These are phyloP conservation scores for Rhombomys opimus DNA, from an alignment of 2,113 vertebrate genomes.

Conservation along the genomic window DNA sequence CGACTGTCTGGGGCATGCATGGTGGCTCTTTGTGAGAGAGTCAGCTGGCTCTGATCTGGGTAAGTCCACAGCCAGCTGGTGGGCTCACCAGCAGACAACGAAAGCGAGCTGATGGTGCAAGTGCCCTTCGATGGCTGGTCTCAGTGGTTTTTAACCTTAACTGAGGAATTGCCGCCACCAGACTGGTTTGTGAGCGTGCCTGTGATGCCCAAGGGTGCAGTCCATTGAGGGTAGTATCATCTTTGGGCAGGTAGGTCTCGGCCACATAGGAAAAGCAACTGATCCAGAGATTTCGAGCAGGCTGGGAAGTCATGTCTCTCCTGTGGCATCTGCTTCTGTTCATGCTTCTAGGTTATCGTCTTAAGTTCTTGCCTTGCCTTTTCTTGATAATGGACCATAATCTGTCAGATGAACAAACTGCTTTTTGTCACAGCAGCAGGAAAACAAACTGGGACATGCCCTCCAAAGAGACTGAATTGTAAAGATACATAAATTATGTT, in stretches of 20 bases:
- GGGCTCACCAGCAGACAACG: neutral
- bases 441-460: neutral
- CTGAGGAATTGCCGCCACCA: too few species aligned
- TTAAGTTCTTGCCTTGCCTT: neutral
- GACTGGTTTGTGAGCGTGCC: too few species aligned
- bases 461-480: neutral
- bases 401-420: neutral
- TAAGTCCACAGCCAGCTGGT: neutral
- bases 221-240: neutral
- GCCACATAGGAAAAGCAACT: neutral
- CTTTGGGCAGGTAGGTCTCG: too few species aligned
- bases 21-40: neutral
- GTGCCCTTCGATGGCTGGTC: neutral
- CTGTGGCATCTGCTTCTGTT: neutral
- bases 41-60: neutral
- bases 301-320: neutral
- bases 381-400: neutral
- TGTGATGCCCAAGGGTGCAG: neutral
- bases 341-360: neutral
- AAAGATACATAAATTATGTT: constrained; percentile 24
- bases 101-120: neutral
- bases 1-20: neutral
- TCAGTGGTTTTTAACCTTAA: neutral
- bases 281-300: neutral
- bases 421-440: neutral